Evolutionary conservation across 2,797 vertebrate genomes (phyloP).

Genomic region (Cuculus canorus): DNA sequence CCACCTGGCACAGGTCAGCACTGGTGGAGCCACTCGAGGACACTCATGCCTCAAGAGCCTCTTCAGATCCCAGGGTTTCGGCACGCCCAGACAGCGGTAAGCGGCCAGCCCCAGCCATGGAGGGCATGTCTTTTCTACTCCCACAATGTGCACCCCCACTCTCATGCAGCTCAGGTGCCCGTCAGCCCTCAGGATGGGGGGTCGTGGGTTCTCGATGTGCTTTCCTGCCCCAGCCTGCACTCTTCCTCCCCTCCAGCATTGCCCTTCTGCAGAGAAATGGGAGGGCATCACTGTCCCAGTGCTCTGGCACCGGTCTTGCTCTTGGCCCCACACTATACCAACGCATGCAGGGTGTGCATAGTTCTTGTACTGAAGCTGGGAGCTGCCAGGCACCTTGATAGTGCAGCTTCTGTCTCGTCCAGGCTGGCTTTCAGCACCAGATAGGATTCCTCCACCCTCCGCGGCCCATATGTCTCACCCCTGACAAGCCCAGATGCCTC

Average conservation of each 20-base stretch:
- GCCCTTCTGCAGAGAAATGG: background rate
- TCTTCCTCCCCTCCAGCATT: rapidly evolving
- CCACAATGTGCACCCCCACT: rapidly evolving
- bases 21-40: rapidly evolving
- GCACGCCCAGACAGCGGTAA: rapidly evolving
- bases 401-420: background rate
- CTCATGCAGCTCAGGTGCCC: rapidly evolving
- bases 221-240: background rate
- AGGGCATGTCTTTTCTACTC: rapidly evolving
- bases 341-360: rapidly evolving
- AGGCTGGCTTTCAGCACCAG: background rate
- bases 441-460: background rate
- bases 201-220: rapidly evolving
- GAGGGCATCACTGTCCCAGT: rapidly evolving
- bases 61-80: rapidly evolving
- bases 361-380: background rate
- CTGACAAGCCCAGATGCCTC: background rate
- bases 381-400: background rate
- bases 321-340: background rate
- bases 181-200: background rate
- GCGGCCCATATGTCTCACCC: rapidly evolving
- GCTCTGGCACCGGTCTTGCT: background rate
- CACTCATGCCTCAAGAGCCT: rapidly evolving
- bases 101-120: background rate
- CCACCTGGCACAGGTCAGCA: background rate